These are phyloP conservation scores for Boloria selene DNA, from an alignment of 2,888 invertebrate species.

Conservation along the genomic window DNA sequence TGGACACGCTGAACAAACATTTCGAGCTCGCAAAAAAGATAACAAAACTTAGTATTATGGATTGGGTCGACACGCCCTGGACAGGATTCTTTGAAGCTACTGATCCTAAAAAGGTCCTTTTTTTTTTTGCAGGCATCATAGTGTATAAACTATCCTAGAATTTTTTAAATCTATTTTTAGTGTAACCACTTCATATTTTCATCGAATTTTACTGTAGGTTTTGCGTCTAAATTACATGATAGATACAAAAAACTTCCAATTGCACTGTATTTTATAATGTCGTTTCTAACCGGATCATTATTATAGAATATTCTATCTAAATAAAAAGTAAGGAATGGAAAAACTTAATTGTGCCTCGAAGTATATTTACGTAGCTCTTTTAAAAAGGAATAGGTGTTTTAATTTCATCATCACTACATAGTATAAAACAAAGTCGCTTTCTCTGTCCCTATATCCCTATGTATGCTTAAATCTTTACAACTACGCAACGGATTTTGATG, in stretches of 20 bases:
- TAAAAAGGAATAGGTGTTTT: too few species aligned
- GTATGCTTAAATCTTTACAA: too few species aligned
- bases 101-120: conserved; percentile 86
- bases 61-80: conserved; percentile 99
- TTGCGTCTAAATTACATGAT: background rate
- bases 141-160: background rate
- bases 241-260: background rate
- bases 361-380: too few species aligned
- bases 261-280: background rate
- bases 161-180: background rate
- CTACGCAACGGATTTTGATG: too few species aligned
- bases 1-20: conserved; percentile 67
- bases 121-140: background rate
- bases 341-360: too few species aligned
- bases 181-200: background rate
- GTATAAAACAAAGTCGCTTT: too few species aligned
- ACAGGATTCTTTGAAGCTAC: conserved; percentile 91
- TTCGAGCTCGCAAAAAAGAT: conserved; percentile 74
- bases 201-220: too few species aligned
- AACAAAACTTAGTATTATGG: conserved; percentile 86
- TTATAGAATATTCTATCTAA: too few species aligned
- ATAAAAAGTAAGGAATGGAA: too few species aligned
- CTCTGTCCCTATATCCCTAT: too few species aligned
- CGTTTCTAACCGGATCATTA: too few species aligned
- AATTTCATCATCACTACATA: too few species aligned